Conservation (phyloP, 1,140 invertebrate genomes). For the Grapholita molesta region DNA sequence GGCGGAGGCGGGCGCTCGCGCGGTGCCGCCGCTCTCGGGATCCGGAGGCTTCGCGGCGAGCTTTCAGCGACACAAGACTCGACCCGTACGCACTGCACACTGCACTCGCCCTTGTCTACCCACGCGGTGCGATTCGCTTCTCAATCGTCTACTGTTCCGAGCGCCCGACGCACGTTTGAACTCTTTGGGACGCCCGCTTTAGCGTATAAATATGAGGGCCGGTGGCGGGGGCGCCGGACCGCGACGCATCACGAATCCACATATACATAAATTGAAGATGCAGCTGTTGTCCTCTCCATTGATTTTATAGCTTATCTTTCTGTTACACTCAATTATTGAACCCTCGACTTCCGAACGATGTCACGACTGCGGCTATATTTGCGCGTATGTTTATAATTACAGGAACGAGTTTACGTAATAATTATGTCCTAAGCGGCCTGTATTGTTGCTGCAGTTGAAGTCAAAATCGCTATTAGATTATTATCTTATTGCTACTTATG, state of each 20-base stretch:
- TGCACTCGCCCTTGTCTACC: constrained; percentile 73
- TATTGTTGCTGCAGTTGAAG: constrained; percentile 4
- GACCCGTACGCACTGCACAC: constrained; percentile 72
- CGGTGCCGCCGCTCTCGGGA: constrained; percentile 49
- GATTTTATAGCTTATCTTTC: constrained; percentile 73
- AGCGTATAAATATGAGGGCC: constrained; percentile 75
- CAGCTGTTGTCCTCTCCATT: constrained; percentile 71
- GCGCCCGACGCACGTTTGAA: constrained; percentile 74
- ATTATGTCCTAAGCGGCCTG: constrained; percentile 20
- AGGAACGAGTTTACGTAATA: constrained; percentile 28
- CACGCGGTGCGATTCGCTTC: constrained; percentile 64
- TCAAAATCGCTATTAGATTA: no score
- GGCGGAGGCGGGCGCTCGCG: constrained; percentile 40
- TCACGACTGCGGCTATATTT: constrained; percentile 51
- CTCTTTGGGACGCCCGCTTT: constrained; percentile 70
- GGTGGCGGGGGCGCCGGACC: constrained; percentile 70
- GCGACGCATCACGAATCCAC: constrained; percentile 71
- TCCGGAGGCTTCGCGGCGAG: constrained; percentile 69
- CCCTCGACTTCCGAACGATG: constrained; percentile 47
- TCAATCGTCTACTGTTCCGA: constrained; percentile 72
- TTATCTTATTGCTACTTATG: background rate
- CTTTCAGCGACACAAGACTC: constrained; percentile 73
- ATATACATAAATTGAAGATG: constrained; percentile 74
- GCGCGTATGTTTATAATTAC: constrained; percentile 42
- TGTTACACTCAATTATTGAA: constrained; percentile 71